Evolutionary conservation across 2,797 vertebrate species (phyloP).

Genomic region (Odontamblyopus lacepedii): DNA sequence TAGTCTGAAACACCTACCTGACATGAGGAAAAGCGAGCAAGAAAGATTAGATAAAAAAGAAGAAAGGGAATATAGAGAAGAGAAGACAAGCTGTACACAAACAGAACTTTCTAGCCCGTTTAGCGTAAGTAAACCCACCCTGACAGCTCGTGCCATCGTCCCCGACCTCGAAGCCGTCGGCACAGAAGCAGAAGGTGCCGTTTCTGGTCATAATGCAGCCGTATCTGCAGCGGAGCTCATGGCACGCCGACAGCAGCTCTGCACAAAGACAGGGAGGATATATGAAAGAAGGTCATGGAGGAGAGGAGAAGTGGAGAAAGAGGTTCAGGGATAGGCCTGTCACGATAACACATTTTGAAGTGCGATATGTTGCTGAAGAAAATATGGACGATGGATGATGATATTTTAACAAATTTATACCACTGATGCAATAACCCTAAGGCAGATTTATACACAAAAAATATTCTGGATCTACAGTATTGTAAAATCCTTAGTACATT

Average conservation of each 20-base stretch:
- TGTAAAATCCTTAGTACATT: no score
- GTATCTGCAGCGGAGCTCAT: constrained; percentile 88
- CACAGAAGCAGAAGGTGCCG: constrained; percentile 89
- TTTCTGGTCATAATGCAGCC: constrained; percentile 91
- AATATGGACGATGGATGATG: no score
- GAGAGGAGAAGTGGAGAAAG: no score
- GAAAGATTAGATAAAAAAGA: background rate
- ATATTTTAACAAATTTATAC: no score
- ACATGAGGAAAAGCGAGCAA: background rate
- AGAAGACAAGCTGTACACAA: background rate
- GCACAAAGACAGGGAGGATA: constrained; percentile 16
- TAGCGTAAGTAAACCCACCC: constrained; percentile 76
- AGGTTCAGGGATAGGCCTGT: no score
- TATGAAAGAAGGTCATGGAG: no score
- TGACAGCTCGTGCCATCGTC: constrained; percentile 87
- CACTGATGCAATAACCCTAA: no score
- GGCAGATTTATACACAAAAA: no score
- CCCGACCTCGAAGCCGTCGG: constrained; percentile 88
- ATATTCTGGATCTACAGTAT: no score
- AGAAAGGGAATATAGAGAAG: background rate
- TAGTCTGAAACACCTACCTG: background rate
- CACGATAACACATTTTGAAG: no score
- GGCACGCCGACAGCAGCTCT: constrained; percentile 91
- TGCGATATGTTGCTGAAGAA: no score
- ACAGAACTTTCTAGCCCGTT: constrained; percentile 5